phyloP scores from a whole-genome alignment of 2,888 invertebrate species.

The Polymixis lichenea region DNA sequence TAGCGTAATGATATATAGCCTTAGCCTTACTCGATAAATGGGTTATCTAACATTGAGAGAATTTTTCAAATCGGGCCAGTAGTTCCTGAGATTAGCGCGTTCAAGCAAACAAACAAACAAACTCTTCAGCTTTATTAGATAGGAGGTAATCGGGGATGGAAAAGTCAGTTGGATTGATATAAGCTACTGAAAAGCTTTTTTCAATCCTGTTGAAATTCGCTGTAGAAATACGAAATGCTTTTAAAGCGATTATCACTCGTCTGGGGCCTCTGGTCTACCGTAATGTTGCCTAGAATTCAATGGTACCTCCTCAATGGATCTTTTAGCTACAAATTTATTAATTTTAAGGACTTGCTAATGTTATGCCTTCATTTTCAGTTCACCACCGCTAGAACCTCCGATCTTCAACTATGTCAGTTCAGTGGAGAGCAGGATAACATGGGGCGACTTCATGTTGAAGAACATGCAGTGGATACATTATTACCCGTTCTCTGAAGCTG shows the following conservation, averaged over 20 bases:
- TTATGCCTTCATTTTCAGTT: slow-evolving; percentile 63
- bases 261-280: too few relatives aligned
- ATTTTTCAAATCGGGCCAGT: too few relatives aligned
- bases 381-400: slow-evolving; percentile 87
- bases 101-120: too few relatives aligned
- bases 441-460: slow-evolving; percentile 92
- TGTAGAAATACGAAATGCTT: too few relatives aligned
- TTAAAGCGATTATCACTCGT: neutral
- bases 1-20: too few relatives aligned
- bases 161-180: neutral
- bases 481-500: slow-evolving; percentile 88
- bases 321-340: neutral
- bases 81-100: too few relatives aligned
- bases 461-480: slow-evolving; percentile 87
- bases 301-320: neutral
- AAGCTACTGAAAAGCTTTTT: neutral
- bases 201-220: neutral
- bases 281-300: neutral
- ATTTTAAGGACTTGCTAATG: neutral
- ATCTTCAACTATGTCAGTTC: slow-evolving; percentile 97
- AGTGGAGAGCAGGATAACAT: slow-evolving; percentile 94
- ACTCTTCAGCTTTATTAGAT: too few relatives aligned
- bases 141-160: too few relatives aligned
- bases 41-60: too few relatives aligned
- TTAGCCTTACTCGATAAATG: too few relatives aligned